A percentile compares a stretch with the other conserved stretches of the same genome.
Conservation (phyloP, 2,113 vertebrate genomes). For the Mastomys natalensis region DNA sequence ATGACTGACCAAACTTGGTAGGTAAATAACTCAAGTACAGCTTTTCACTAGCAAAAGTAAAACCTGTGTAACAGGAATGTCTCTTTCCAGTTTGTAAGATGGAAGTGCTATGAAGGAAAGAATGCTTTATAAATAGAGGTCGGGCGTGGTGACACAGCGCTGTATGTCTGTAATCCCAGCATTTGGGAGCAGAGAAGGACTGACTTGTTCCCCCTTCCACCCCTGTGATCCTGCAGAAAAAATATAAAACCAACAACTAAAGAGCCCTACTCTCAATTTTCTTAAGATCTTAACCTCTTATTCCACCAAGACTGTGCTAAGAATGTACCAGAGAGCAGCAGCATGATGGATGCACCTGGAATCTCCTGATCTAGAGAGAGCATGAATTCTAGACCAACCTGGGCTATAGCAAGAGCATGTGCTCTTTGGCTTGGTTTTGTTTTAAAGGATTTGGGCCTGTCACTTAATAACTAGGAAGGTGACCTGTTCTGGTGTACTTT, state of each 20-base stretch:
- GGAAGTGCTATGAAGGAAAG: neutral
- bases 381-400: neutral
- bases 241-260: neutral
- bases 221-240: neutral
- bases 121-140: neutral
- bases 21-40: slow-evolving; percentile 4
- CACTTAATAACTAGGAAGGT: neutral
- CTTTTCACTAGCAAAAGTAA: slow-evolving; percentile 36
- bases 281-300: neutral
- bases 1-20: neutral
- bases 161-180: neutral
- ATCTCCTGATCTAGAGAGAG: neutral
- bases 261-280: neutral
- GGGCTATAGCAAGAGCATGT: neutral
- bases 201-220: neutral
- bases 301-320: neutral
- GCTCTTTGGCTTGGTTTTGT: neutral
- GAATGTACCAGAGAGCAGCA: neutral
- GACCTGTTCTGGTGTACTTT: neutral
- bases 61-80: neutral
- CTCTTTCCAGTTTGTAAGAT: slow-evolving; percentile 46
- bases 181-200: neutral
- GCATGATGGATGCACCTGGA: neutral
- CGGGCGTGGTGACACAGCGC: neutral
- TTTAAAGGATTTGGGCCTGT: neutral